A percentile compares a stretch with the other conserved stretches of the same genome.
Evolutionary conservation across 2,797 vertebrate species (phyloP).

Genomic region (Pteropus rufus): DNA sequence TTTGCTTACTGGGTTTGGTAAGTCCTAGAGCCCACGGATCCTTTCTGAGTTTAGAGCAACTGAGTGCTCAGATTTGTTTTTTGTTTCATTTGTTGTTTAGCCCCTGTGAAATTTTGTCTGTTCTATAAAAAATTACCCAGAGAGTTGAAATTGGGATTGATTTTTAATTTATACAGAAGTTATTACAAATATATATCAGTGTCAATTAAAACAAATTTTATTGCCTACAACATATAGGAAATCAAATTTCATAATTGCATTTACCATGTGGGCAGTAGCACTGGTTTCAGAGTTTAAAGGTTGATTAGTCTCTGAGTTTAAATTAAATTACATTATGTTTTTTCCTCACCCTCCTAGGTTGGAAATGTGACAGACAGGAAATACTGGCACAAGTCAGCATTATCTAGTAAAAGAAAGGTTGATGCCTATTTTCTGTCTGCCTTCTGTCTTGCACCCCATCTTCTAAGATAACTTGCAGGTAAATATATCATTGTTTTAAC

Average conservation of each 20-base stretch:
- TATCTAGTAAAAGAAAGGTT: background rate
- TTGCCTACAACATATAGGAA: conserved; percentile 76
- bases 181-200: conserved; percentile 82
- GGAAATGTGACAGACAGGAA: conserved; percentile 50
- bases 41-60: background rate
- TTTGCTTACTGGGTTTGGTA: background rate
- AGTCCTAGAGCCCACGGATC: background rate
- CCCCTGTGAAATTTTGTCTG: conserved; percentile 52
- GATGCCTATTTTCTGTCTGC: background rate
- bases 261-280: conserved; percentile 54
- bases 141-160: conserved; percentile 76
- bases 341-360: background rate
- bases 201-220: conserved; percentile 79
- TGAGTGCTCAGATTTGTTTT: background rate
- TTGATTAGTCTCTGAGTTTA: conserved; percentile 72
- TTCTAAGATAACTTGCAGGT: conserved; percentile 22
- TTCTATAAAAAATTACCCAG: conserved; percentile 55
- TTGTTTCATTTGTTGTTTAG: conserved; percentile 9
- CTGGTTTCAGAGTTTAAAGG: conserved; percentile 70
- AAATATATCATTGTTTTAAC: conserved; percentile 36
- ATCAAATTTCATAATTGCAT: conserved; percentile 78
- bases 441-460: background rate
- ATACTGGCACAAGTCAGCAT: background rate
- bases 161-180: conserved; percentile 81
- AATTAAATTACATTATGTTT: conserved; percentile 64